phyloP scores from a whole-genome alignment of 2,113 vertebrate species.

The Junco hyemalis region DNA sequence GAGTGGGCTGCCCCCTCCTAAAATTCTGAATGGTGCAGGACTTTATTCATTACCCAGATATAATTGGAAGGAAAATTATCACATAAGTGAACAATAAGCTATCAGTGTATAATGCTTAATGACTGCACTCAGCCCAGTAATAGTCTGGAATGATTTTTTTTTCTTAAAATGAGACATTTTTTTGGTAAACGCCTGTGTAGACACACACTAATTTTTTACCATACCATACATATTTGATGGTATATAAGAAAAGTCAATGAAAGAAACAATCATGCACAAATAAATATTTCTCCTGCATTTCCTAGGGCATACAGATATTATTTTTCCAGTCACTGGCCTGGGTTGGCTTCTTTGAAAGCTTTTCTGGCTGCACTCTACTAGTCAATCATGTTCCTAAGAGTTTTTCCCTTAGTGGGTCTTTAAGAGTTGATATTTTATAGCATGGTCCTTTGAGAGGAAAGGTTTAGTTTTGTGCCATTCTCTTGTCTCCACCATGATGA shows the following conservation, averaged over 20 bases:
- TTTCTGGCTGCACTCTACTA: neutral
- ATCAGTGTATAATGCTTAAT: slow-evolving; percentile 20
- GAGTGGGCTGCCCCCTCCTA: neutral
- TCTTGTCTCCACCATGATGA: neutral
- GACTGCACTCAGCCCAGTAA: neutral
- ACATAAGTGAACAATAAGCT: slow-evolving; percentile 45
- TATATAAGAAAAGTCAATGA: neutral
- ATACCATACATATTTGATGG: neutral
- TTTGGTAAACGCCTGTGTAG: neutral
- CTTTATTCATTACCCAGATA: slow-evolving; percentile 68
- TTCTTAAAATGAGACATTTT: neutral
- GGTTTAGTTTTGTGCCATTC: neutral
- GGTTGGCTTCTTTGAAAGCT: neutral
- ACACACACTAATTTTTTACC: neutral
- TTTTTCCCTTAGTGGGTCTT: neutral
- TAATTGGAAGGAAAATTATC: slow-evolving; percentile 67
- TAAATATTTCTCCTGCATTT: neutral
- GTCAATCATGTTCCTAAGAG: neutral
- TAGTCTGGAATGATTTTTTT: neutral
- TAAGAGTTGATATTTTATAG: neutral
- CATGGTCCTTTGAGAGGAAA: neutral
- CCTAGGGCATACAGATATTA: neutral
- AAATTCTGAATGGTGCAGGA: neutral
- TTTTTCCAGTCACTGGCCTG: neutral
- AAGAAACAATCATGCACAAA: neutral